Base-by-base conservation (phyloP, 2,797 vertebrate species). In the Enteromius argenteus region DNA sequence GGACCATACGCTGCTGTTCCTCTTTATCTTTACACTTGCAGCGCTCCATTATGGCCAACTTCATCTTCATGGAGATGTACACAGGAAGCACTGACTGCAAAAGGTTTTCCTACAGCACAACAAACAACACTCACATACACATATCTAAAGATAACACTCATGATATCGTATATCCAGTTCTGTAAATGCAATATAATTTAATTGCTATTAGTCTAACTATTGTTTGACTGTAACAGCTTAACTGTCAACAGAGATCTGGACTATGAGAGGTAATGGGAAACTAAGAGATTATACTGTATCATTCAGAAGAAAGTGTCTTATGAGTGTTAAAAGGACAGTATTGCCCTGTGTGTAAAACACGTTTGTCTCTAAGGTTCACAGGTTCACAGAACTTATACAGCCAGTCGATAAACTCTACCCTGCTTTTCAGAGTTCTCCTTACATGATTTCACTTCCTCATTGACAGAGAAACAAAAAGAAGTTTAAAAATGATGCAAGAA, bases 1-100 rank as follows among this genome's bases (percentile, higher is more conserved):
- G 97, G 87, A 96, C 93, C 67, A 96, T 93, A 49, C 95, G 95
- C 89, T 96, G 95, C 79, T 93, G 95, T 66, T 94, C 95, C 64
- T 95, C 95, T 72, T 95, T 97, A 90, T 99, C 97, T 72, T 97
- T 97, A 0, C 95, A 96, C 88, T 99, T 89, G 67, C 88, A 89
- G 67, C 88, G 93, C 85, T 99, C 98, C 83, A 99, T 98, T 92
- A 99, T 99, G 68, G 97, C 94, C 88, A 99, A 90, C 91, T 99
- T 99, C 98, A 99, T 99, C 94, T 98, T 98, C 98, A 99, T 98
- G 86, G 98, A 99, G 85, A 99, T 99, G 89, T 99, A 98, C 75
- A 97, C 97, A 0, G 98, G 98, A 67, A 99, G 92, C 83, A 99
- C 98, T 0, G 98, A 99, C 86, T 99, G 96, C 89, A 99, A 92